Base-by-base conservation (phyloP, 2,888 invertebrate species). In the Hipparchia sbordonii region DNA sequence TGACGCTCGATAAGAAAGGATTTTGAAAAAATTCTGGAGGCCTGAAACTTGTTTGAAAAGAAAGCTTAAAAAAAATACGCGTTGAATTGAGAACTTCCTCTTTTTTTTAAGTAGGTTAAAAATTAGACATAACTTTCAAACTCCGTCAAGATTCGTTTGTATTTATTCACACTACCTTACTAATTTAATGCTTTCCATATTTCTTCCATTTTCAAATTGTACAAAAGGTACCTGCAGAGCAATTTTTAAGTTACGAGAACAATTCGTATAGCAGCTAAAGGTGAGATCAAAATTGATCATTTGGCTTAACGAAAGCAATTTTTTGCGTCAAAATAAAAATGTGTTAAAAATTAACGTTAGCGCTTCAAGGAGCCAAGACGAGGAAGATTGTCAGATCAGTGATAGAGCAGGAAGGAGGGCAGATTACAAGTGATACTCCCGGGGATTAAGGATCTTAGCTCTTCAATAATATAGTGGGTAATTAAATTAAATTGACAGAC, bases 281-380 rank as follows among this genome's bases (percentile, higher is more conserved):
- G 39, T 13, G 5, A 9, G 62, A 62, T 48, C 46, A 46, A 13
- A 46, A 62, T 62, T 62, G 48, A 62, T 62, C 62, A 62, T 62
- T 62, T 48, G 13, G 39, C 48, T 46, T 62, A 62, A 62, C 48
- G 13, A 48, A 48, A 13, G 62, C 8, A 62, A 62, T 62, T 62
- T 62, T 62, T 2, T 13, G 48, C 46, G 62, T 48, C 3, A 23
- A 48, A 62, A 62, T 13, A 13, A 48, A 62, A 48, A 13, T 13
- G 62, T 62, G 13, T 13, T 46, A 46, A 46, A 62, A 62, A 39
- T 56, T 5, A 33, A 59, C 23, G 10, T 9, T 33, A 39, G 59
- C 10, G 39, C 13, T 46, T 13, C 46, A 62, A 8, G 61, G 48
- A 13, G 62, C 4, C 2, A 62, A 46, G 61, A 45, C 60, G 45